phyloP scores from a whole-genome alignment of 2,113 vertebrate species.

The Sorex araneus region DNA sequence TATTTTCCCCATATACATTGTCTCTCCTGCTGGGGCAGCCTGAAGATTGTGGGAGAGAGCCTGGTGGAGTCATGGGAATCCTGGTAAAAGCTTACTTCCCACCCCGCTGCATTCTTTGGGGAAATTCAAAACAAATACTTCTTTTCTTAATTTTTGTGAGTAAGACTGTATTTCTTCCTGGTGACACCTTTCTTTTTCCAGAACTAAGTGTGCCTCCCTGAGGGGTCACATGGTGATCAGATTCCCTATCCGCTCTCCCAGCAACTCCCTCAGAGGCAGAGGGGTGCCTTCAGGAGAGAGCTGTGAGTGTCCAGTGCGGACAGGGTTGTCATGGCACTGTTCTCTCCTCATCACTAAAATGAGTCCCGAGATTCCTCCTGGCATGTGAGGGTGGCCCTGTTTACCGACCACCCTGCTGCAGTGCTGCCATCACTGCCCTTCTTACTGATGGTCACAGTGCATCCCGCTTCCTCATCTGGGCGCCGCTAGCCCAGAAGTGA shows the following conservation, averaged over 20 bases:
- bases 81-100: neutral
- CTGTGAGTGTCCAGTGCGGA: neutral
- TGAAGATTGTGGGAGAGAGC: constrained; percentile 21
- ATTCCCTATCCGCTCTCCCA: neutral
- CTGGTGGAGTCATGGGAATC: neutral
- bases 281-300: neutral
- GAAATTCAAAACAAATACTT: neutral
- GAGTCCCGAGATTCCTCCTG: neutral
- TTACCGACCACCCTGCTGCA: neutral
- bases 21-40: constrained; percentile 11
- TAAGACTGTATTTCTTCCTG: neutral
- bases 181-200: neutral
- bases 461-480: neutral
- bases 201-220: neutral
- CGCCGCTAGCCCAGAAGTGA: accelerated
- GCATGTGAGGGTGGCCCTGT: too few relatives aligned
- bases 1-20: neutral
- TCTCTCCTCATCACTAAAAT: neutral
- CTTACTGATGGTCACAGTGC: neutral
- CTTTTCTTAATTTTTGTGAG: neutral
- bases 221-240: neutral
- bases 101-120: neutral
- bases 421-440: neutral
- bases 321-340: neutral
- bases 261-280: neutral